Conservation (phyloP, 2,797 vertebrate genomes). For the Ammospiza maritima region DNA sequence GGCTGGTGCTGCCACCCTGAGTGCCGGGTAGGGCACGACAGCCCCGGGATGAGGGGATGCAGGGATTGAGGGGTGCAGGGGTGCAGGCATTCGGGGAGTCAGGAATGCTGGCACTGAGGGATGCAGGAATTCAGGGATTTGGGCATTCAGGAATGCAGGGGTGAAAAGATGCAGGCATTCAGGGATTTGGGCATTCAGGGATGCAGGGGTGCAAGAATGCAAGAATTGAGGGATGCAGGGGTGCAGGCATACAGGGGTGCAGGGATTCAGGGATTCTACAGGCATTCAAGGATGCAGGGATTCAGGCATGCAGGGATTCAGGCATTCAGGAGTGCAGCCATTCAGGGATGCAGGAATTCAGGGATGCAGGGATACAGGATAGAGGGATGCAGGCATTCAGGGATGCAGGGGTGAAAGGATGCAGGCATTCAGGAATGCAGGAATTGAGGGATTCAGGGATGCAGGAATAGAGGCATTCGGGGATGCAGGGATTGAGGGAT, state of each 20-base stretch:
- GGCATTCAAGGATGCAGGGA: too few relatives aligned
- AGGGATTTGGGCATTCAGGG: background rate
- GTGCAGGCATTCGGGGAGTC: fast-evolving
- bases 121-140: too few relatives aligned
- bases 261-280: fast-evolving
- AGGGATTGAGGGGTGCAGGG: fast-evolving
- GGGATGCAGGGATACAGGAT: too few relatives aligned
- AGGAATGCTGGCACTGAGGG: too few relatives aligned
- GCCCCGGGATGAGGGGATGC: background rate
- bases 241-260: too few relatives aligned
- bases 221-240: too few relatives aligned
- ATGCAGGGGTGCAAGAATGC: too few relatives aligned
- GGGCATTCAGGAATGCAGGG: background rate
- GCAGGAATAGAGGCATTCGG: background rate
- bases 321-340: fast-evolving
- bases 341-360: fast-evolving
- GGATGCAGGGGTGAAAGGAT: fast-evolving
- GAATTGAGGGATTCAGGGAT: too few relatives aligned
- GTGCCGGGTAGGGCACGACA: background rate
- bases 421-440: background rate
- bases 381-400: too few relatives aligned
- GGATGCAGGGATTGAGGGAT: fast-evolving
- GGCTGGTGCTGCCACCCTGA: constrained; percentile 32
- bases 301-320: fast-evolving
- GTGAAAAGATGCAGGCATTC: fast-evolving